These are phyloP conservation scores for Odontocolon sp. DNA, from an alignment of 2,888 invertebrate species.

Conservation along the genomic window DNA sequence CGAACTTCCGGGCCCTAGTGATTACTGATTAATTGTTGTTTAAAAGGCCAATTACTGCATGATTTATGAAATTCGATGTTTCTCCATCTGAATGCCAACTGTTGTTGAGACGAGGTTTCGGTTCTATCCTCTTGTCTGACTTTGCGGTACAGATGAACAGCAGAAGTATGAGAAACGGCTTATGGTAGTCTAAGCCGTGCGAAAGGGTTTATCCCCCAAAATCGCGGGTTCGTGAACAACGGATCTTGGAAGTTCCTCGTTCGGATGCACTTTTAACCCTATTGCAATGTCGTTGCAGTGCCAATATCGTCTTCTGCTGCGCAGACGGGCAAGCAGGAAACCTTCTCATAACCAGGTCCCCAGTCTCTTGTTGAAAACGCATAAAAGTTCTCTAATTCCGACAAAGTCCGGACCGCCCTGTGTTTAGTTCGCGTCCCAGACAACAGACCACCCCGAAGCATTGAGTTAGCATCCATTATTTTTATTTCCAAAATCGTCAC, in stretches of 20 bases:
- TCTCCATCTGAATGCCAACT: conserved; percentile 26
- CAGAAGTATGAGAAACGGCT: conserved; percentile 26
- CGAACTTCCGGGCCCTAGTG: too few species aligned
- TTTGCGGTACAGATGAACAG: conserved; percentile 40
- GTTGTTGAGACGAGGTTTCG: background rate
- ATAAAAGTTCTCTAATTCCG: conserved; percentile 71
- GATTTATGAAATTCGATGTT: too few species aligned
- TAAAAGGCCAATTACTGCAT: too few species aligned
- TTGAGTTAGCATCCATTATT: conserved; percentile 62
- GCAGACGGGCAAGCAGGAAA: conserved; percentile 8
- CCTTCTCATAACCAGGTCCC: conserved; percentile 62
- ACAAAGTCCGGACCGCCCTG: conserved; percentile 69
- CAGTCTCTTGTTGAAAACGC: conserved; percentile 56
- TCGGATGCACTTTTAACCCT: conserved; percentile 9
- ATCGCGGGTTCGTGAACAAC: conserved; percentile 30
- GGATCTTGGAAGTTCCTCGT: conserved; percentile 24
- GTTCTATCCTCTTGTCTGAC: conserved; percentile 38
- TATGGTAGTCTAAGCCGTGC: conserved; percentile 44
- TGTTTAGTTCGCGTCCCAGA: conserved; percentile 67
- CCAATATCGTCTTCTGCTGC: conserved; percentile 15
- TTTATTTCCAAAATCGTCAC: conserved; percentile 57
- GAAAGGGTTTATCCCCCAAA: conserved; percentile 56
- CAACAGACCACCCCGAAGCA: conserved; percentile 71
- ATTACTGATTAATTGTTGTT: too few species aligned
- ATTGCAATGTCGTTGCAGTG: background rate